phyloP scores from a whole-genome alignment of 2,888 invertebrate species.

The Lypha dubia region DNA sequence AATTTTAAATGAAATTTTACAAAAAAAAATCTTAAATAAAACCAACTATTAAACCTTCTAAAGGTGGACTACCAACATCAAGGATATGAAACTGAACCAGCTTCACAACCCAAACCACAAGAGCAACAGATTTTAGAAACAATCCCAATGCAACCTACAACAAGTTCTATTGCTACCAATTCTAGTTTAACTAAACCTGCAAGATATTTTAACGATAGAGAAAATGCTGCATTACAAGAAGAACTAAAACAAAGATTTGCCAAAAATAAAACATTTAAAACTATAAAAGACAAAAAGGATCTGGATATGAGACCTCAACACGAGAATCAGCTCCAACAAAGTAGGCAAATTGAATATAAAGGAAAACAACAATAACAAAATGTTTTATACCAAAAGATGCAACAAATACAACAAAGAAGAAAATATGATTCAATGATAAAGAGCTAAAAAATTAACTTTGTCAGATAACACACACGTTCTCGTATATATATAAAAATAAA shows the following conservation, averaged over 20 bases:
- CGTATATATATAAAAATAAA: slow-evolving; percentile 50
- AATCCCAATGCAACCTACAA: slow-evolving; percentile 28
- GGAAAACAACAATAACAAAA: slow-evolving; percentile 63
- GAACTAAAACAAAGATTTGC: slow-evolving; percentile 69
- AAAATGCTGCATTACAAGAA: slow-evolving; percentile 71
- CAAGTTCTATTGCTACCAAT: slow-evolving; percentile 50
- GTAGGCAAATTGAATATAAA: slow-evolving; percentile 57
- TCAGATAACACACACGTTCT: slow-evolving; percentile 18
- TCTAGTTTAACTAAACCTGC: neutral
- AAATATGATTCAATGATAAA: slow-evolving; percentile 68
- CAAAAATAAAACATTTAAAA: slow-evolving; percentile 48
- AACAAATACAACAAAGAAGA: slow-evolving; percentile 32
- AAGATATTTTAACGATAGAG: slow-evolving; percentile 64
- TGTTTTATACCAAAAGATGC: slow-evolving; percentile 43
- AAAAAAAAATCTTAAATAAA: slow-evolving; percentile 29
- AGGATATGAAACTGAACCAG: slow-evolving; percentile 62
- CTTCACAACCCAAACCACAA: slow-evolving; percentile 52
- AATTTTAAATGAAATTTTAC: slow-evolving; percentile 38
- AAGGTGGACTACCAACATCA: slow-evolving; percentile 67
- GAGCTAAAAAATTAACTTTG: slow-evolving; percentile 31
- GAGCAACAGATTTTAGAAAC: slow-evolving; percentile 47
- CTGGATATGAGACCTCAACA: slow-evolving; percentile 48
- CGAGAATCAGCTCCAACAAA: slow-evolving; percentile 47
- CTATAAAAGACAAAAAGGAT: slow-evolving; percentile 47
- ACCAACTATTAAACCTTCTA: slow-evolving; percentile 28